A percentile compares a stretch with the other conserved stretches of the same genome.
These are phyloP conservation scores for Nephrocerus scutellatus DNA, from an alignment of 2,888 invertebrate genomes.

Conservation along the genomic window DNA sequence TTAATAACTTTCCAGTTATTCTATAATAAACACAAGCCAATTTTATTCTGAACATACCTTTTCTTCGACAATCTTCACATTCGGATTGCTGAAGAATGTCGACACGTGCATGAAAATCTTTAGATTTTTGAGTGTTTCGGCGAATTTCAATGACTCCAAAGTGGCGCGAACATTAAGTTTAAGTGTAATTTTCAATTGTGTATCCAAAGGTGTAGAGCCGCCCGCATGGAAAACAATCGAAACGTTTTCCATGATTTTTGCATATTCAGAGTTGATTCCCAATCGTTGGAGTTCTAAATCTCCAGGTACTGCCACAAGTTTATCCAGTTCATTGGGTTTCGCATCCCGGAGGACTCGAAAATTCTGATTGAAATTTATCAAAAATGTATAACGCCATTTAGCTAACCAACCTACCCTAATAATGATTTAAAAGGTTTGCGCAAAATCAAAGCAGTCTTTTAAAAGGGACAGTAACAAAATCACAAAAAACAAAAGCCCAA, in stretches of 20 bases:
- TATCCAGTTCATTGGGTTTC: conserved; percentile 31
- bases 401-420: no score
- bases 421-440: no score
- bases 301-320: conserved; percentile 34
- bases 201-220: conserved; percentile 77
- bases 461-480: no score
- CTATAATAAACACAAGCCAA: neutral
- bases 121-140: conserved; percentile 49
- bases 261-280: conserved; percentile 29
- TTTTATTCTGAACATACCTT: conserved; percentile 43
- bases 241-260: conserved; percentile 48
- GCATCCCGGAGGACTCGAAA: conserved; percentile 30
- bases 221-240: conserved; percentile 70
- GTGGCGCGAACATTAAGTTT: conserved; percentile 60
- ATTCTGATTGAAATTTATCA: no score
- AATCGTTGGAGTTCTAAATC: conserved; percentile 29
- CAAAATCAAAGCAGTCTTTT: no score
- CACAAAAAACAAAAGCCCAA: no score
- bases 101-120: conserved; percentile 73
- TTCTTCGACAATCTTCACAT: conserved; percentile 65
- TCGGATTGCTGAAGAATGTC: conserved; percentile 80
- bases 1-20: neutral
- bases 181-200: conserved; percentile 59
- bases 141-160: conserved; percentile 55
- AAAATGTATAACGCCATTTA: no score